phyloP scores from a whole-genome alignment of 2,888 invertebrate species.

The Melanargia galathea region DNA sequence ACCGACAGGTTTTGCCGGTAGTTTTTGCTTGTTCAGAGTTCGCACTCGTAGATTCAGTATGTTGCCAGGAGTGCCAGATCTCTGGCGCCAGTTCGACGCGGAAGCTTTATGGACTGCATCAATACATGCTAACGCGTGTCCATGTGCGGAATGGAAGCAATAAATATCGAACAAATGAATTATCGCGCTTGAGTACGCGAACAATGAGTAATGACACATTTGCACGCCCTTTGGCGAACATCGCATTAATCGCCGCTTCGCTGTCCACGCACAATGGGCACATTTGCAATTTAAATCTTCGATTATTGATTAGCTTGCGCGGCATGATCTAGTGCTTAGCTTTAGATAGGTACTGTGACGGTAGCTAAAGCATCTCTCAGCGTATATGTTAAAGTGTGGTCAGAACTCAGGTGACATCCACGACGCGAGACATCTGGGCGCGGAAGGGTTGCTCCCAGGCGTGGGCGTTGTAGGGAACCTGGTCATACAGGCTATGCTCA shows the following conservation, averaged over 20 bases:
- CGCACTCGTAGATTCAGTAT: too few relatives aligned
- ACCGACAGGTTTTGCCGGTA: neutral
- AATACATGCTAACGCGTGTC: constrained; percentile 12
- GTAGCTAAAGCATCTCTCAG: neutral
- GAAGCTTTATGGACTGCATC: constrained; percentile 1
- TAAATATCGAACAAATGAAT: constrained; percentile 20
- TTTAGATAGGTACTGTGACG: neutral
- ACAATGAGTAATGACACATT: constrained; percentile 37
- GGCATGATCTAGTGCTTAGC: neutral
- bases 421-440: too few relatives aligned
- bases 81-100: constrained; percentile 4
- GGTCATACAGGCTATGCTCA: too few relatives aligned
- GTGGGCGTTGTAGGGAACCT: too few relatives aligned
- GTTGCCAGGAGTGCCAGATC: too few relatives aligned
- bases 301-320: neutral
- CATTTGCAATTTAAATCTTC: constrained; percentile 33
- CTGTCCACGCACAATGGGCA: constrained; percentile 2
- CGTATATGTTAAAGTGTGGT: too few relatives aligned
- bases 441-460: too few relatives aligned
- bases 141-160: constrained; percentile 22
- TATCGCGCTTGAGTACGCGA: constrained; percentile 26
- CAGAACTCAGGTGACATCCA: too few relatives aligned
- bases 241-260: constrained; percentile 24
- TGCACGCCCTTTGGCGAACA: constrained; percentile 31
- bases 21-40: too few relatives aligned